These are phyloP conservation scores for Cheilosia vernalis DNA, from an alignment of 2,888 invertebrate genomes.

Conservation along the genomic window DNA sequence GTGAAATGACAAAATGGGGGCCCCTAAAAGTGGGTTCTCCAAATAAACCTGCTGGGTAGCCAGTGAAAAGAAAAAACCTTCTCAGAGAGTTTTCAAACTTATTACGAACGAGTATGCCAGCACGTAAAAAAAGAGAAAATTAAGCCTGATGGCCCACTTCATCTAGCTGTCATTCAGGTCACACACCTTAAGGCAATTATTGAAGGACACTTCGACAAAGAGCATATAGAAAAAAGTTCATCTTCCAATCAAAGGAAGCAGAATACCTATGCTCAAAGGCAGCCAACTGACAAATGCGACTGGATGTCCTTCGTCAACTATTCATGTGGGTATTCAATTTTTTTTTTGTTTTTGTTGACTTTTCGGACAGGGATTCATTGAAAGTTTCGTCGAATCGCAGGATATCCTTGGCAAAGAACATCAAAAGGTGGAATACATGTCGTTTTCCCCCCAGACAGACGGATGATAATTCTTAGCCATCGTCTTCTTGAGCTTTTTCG, in stretches of 20 bases:
- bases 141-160: background rate
- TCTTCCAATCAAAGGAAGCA: slow-evolving; percentile 30
- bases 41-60: background rate
- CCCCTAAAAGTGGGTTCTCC: background rate
- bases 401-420: slow-evolving; percentile 4
- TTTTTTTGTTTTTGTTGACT: background rate
- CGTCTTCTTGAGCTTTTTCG: background rate
- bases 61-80: slow-evolving; percentile 8
- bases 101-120: slow-evolving; percentile 5
- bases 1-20: slow-evolving; percentile 12
- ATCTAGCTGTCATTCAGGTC: slow-evolving; percentile 19
- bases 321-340: slow-evolving; percentile 9
- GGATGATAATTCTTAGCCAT: slow-evolving; percentile 13
- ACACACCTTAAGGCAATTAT: slow-evolving; percentile 45
- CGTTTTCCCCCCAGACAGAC: slow-evolving; percentile 12
- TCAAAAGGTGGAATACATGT: slow-evolving; percentile 1
- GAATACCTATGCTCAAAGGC: background rate
- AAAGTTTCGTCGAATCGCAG: slow-evolving; percentile 19
- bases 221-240: slow-evolving; percentile 40
- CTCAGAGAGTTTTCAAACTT: slow-evolving; percentile 16
- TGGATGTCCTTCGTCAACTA: slow-evolving; percentile 38
- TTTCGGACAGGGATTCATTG: slow-evolving; percentile 3
- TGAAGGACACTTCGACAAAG: slow-evolving; percentile 40
- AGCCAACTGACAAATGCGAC: slow-evolving; percentile 6
- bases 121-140: background rate